Percentiles rank a stretch among this genome's conserved stretches.
phyloP scores from a whole-genome alignment of 2,797 vertebrate genomes.

The Hozukius guyotensis region DNA sequence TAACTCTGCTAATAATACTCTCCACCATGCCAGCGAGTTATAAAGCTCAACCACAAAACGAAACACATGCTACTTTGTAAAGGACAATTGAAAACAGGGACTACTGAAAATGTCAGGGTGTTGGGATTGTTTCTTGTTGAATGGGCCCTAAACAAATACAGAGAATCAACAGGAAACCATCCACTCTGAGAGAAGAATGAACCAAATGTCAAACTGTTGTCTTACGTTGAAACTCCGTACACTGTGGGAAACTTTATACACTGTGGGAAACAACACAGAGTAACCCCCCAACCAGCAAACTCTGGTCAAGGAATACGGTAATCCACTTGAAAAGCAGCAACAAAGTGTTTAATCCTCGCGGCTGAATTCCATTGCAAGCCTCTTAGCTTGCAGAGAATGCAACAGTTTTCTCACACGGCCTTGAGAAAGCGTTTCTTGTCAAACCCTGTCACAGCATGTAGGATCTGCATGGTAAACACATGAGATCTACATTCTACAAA shows the following conservation, averaged over 20 bases:
- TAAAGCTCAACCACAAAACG: slow-evolving; percentile 13
- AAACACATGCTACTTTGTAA: slow-evolving; percentile 23
- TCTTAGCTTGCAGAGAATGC: slow-evolving; percentile 66
- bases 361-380: slow-evolving; percentile 67
- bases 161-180: slow-evolving; percentile 69
- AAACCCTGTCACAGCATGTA: background rate
- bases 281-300: slow-evolving; percentile 30
- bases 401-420: slow-evolving; percentile 32
- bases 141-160: slow-evolving; percentile 27
- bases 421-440: slow-evolving; percentile 38
- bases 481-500: background rate
- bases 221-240: slow-evolving; percentile 11
- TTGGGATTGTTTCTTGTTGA: slow-evolving; percentile 57
- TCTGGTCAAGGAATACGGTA: slow-evolving; percentile 38
- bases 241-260: slow-evolving; percentile 18
- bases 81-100: background rate
- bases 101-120: slow-evolving; percentile 61
- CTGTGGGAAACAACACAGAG: slow-evolving; percentile 51
- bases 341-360: slow-evolving; percentile 61
- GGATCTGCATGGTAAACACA: background rate
- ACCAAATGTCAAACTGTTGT: slow-evolving; percentile 52
- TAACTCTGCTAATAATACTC: slow-evolving; percentile 32
- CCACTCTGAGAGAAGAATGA: slow-evolving; percentile 52
- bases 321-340: slow-evolving; percentile 58
- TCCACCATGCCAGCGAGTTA: background rate